These are phyloP conservation scores for Apteryx owenii DNA, from an alignment of 2,113 vertebrate species.

Conservation along the genomic window DNA sequence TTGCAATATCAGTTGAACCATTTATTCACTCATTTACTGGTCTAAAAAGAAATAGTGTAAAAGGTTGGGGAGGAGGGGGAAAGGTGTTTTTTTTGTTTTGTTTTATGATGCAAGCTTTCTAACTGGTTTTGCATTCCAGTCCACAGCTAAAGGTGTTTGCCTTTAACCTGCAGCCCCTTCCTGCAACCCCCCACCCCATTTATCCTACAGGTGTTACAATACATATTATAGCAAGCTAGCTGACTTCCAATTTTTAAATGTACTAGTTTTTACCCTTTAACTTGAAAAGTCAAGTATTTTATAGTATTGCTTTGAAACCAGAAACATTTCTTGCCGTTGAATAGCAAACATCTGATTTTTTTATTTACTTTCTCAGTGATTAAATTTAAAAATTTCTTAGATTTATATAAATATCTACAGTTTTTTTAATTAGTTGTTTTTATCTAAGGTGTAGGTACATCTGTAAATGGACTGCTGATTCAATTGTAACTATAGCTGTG, in stretches of 20 bases:
- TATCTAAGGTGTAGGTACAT: neutral
- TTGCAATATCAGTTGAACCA: neutral
- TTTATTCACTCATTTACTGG: neutral
- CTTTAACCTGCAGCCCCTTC: neutral
- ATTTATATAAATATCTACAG: neutral
- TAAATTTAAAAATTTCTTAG: neutral
- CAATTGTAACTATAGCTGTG: neutral
- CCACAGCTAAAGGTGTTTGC: neutral
- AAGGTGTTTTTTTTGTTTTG: neutral
- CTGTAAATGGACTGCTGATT: conserved; percentile 31
- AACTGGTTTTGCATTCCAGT: neutral
- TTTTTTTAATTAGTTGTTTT: neutral
- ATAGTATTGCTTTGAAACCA: neutral
- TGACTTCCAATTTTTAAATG: neutral
- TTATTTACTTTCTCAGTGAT: neutral
- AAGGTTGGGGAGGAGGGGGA: neutral
- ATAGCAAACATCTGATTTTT: neutral
- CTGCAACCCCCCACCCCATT: neutral
- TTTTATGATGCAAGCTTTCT: neutral
- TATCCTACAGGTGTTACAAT: neutral
- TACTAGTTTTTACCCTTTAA: neutral
- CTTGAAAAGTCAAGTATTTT: neutral
- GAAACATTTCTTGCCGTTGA: neutral
- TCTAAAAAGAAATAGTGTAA: neutral
- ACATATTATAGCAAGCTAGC: neutral